A percentile compares a stretch with the other conserved stretches of the same genome.
Conservation (phyloP, 2,888 invertebrate genomes). For the Agrotis clavis region DNA sequence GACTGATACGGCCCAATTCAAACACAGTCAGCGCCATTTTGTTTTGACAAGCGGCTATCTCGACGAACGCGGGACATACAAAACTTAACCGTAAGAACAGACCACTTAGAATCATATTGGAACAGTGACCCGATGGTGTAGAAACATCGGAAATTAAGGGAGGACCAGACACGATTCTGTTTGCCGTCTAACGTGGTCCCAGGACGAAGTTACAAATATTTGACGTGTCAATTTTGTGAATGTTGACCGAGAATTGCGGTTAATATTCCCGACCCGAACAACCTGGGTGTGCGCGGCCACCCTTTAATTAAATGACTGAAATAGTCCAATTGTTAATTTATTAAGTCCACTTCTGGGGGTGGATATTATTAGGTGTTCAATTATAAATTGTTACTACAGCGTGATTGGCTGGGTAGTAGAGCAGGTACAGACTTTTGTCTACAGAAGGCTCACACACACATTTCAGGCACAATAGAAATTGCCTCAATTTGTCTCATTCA, state of each 20-base stretch:
- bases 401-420: slow-evolving; percentile 30
- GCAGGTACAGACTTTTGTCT: not conserved
- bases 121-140: slow-evolving; percentile 71
- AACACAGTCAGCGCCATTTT: slow-evolving; percentile 91
- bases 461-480: not conserved
- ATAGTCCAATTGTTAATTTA: slow-evolving; percentile 88
- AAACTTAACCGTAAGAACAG: slow-evolving; percentile 76
- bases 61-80: slow-evolving; percentile 64
- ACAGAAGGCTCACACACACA: not conserved
- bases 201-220: slow-evolving; percentile 91
- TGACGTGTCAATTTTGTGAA: slow-evolving; percentile 92
- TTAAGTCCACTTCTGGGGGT: slow-evolving; percentile 74
- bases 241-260: slow-evolving; percentile 91
- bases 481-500: not conserved
- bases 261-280: slow-evolving; percentile 89
- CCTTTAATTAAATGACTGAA: slow-evolving; percentile 90
- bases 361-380: slow-evolving; percentile 75
- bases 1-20: slow-evolving; percentile 91
- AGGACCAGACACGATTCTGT: slow-evolving; percentile 91
- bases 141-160: slow-evolving; percentile 91
- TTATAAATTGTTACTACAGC: slow-evolving; percentile 67
- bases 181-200: slow-evolving; percentile 91
- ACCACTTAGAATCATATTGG: slow-evolving; percentile 75
- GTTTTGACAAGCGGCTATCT: slow-evolving; percentile 90
- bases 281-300: slow-evolving; percentile 83